Conservation (phyloP, 2,888 invertebrate species). For the Drosophila mimica region DNA sequence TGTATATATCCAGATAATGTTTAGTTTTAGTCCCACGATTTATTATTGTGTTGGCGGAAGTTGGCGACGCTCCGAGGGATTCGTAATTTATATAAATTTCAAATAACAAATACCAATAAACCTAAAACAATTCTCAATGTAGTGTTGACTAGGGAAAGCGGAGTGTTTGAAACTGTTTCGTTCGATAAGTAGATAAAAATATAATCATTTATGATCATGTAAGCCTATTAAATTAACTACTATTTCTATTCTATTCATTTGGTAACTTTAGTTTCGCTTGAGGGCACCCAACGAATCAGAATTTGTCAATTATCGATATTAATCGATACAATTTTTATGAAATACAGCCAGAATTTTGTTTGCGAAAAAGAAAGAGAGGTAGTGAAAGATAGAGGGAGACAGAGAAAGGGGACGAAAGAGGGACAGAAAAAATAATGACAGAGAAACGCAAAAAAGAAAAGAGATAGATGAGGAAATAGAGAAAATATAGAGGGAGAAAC, state of each 20-base stretch:
- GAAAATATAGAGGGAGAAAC: not conserved
- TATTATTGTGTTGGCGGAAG: conserved; percentile 26
- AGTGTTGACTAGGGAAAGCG: not conserved
- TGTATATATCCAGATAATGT: conserved; percentile 6
- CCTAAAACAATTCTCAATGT: conserved; percentile 12
- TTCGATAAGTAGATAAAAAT: not conserved
- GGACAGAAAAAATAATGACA: no score
- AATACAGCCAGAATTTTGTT: no score
- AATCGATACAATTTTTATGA: not conserved
- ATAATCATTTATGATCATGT: not conserved
- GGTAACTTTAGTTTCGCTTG: not conserved
- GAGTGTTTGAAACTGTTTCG: no score
- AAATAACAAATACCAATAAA: conserved; percentile 14
- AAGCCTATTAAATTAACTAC: not conserved
- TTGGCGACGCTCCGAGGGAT: conserved; percentile 17
- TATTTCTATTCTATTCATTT: not conserved
- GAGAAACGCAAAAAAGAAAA: not conserved
- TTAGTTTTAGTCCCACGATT: conserved; percentile 26
- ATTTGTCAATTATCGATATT: not conserved
- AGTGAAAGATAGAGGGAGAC: no score
- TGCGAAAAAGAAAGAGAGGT: no score
- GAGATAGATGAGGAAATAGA: no score
- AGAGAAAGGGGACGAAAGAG: no score
- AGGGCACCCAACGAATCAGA: not conserved
- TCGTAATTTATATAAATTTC: conserved; percentile 42